These are phyloP conservation scores for Liparis tanakae DNA, from an alignment of 2,797 vertebrate genomes.

Conservation along the genomic window DNA sequence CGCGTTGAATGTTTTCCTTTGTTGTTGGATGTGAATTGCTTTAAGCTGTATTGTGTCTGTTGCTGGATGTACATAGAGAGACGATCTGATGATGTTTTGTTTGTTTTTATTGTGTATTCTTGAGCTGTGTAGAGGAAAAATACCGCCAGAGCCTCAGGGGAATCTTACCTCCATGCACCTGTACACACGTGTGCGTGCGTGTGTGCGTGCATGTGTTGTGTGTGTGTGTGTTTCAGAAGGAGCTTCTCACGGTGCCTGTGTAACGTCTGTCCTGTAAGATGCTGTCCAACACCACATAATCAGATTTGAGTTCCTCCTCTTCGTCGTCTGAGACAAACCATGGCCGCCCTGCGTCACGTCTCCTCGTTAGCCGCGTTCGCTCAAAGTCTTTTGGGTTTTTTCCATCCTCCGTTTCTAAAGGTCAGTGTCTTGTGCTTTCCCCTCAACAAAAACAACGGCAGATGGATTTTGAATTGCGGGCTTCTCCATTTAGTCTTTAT, in stretches of 20 bases:
- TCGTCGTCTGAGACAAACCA: conserved; percentile 42
- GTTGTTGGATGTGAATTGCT: conserved; percentile 71
- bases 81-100: conserved; percentile 61
- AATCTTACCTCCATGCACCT: conserved; percentile 68
- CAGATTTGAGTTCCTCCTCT: conserved; percentile 28
- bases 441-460: conserved; percentile 54
- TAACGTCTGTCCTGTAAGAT: conserved; percentile 65
- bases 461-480: conserved; percentile 57
- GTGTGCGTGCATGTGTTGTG: conserved; percentile 12
- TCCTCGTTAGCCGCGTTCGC: conserved; percentile 29
- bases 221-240: conserved; percentile 28
- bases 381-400: not conserved
- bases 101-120: conserved; percentile 58
- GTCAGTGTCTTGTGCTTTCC: conserved; percentile 50
- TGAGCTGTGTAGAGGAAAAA: conserved; percentile 76
- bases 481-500: conserved; percentile 43
- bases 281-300: conserved; percentile 58
- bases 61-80: conserved; percentile 67
- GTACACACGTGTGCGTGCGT: conserved; percentile 1
- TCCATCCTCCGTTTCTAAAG: conserved; percentile 33
- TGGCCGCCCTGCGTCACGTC: conserved; percentile 35
- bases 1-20: conserved; percentile 58
- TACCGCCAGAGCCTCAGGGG: conserved; percentile 77
- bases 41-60: conserved; percentile 66
- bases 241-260: conserved; percentile 69